Percentiles rank a stretch among this genome's conserved stretches.
phyloP scores from a whole-genome alignment of 2,888 invertebrate genomes.

The Microplitis deprimator region DNA sequence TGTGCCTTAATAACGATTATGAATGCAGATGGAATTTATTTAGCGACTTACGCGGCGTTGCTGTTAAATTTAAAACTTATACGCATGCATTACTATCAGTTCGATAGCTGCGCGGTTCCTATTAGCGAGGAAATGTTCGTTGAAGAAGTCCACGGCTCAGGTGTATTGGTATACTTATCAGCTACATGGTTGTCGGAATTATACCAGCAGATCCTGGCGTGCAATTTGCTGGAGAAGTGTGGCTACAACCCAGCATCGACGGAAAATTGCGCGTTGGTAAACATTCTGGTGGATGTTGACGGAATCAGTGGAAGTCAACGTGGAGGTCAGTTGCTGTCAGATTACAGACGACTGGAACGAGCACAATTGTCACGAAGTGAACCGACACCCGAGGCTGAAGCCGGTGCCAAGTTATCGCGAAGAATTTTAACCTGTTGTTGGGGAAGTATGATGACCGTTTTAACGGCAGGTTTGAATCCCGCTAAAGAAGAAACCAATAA shows the following conservation, averaged over 20 bases:
- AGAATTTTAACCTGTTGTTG: conserved; percentile 91
- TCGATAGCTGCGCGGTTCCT: conserved; percentile 70
- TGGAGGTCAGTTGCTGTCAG: conserved; percentile 84
- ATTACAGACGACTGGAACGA: conserved; percentile 88
- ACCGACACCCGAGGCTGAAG: conserved; percentile 81
- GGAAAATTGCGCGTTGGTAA: conserved; percentile 79
- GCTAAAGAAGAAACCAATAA: conserved; percentile 66
- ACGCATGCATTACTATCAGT: conserved; percentile 81
- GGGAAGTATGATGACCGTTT: conserved; percentile 90
- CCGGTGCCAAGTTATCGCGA: conserved; percentile 83
- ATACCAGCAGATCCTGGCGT: conserved; percentile 87
- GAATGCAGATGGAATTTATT: conserved; percentile 95
- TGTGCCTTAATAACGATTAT: conserved; percentile 82
- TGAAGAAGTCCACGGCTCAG: conserved; percentile 92
- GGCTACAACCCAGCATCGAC: conserved; percentile 76
- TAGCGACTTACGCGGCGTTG: conserved; percentile 90
- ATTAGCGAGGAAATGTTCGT: conserved; percentile 86
- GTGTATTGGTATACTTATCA: conserved; percentile 92
- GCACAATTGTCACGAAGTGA: conserved; percentile 80
- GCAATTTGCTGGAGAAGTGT: conserved; percentile 80
- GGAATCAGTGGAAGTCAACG: conserved; percentile 82
- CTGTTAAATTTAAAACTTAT: conserved; percentile 86
- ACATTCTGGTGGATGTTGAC: conserved; percentile 85
- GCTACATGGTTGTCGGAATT: conserved; percentile 94
- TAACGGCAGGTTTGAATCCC: conserved; percentile 78